A percentile compares a stretch with the other conserved stretches of the same genome.
phyloP scores from a whole-genome alignment of 2,113 vertebrate species.

The Tragelaphus scriptus region DNA sequence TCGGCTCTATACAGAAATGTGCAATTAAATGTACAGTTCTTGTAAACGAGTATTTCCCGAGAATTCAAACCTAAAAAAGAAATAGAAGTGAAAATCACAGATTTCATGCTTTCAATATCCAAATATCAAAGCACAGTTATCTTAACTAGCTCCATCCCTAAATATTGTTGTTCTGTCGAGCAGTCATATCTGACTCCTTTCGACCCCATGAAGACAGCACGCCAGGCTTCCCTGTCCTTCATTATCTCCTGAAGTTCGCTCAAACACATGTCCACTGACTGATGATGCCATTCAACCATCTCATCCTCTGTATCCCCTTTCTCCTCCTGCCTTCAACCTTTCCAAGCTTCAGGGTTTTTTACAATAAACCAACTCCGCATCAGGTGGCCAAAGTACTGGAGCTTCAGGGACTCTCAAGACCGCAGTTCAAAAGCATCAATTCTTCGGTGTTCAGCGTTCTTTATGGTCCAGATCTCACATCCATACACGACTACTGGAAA shows the following conservation, averaged over 20 bases:
- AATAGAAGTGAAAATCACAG: not conserved
- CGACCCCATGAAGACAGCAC: not conserved
- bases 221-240: not conserved
- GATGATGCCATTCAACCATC: not conserved
- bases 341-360: not conserved
- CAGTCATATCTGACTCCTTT: not conserved
- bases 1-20: accelerated
- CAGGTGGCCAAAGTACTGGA: not conserved
- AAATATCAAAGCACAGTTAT: not conserved
- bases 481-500: not conserved
- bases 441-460: not conserved
- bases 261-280: not conserved
- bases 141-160: accelerated
- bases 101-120: not conserved
- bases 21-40: not conserved
- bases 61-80: not conserved
- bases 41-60: not conserved
- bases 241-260: not conserved
- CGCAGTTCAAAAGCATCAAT: not conserved
- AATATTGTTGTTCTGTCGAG: not conserved
- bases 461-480: not conserved
- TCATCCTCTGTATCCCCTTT: not conserved
- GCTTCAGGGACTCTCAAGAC: not conserved
- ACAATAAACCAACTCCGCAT: not conserved
- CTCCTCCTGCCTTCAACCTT: not conserved